These are phyloP conservation scores for Macrocentrus cingulum DNA, from an alignment of 1,140 invertebrate species.

Conservation along the genomic window DNA sequence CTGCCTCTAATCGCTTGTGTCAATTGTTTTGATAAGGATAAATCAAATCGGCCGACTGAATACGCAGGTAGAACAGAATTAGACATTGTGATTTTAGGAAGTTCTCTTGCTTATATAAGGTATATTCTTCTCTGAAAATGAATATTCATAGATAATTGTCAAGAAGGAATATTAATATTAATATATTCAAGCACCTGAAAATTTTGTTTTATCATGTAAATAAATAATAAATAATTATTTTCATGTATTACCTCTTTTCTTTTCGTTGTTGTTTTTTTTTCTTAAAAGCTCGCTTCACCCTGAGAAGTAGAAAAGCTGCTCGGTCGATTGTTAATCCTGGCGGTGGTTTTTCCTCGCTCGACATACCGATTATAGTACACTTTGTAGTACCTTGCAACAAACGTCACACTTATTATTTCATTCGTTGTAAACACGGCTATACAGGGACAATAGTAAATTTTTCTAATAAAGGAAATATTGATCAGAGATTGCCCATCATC, in stretches of 20 bases:
- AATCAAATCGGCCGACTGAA: too few species aligned
- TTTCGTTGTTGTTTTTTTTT: slow-evolving; percentile 84
- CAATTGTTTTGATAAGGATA: too few species aligned
- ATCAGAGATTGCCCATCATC: not conserved
- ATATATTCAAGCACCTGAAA: slow-evolving; percentile 20
- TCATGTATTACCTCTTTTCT: slow-evolving; percentile 78
- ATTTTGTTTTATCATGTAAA: slow-evolving; percentile 29
- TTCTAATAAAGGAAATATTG: not conserved
- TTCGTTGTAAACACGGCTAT: too few species aligned
- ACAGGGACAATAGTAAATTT: too few species aligned
- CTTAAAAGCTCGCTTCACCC: slow-evolving; percentile 86
- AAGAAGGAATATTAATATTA: not conserved
- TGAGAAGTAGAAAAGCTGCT: slow-evolving; percentile 81
- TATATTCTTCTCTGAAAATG: not conserved
- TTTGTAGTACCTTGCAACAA: slow-evolving; percentile 39
- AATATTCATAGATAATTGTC: slow-evolving; percentile 8
- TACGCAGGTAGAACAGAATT: too few species aligned
- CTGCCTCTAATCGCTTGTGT: too few species aligned
- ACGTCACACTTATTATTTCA: too few species aligned
- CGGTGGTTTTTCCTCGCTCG: slow-evolving; percentile 54
- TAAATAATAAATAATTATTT: too few species aligned
- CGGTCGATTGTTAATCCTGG: slow-evolving; percentile 75
- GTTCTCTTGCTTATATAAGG: too few species aligned
- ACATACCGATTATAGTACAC: slow-evolving; percentile 49
- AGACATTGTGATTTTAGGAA: too few species aligned